Conservation (phyloP, 2,797 vertebrate genomes). For the Lepus townsendii region DNA sequence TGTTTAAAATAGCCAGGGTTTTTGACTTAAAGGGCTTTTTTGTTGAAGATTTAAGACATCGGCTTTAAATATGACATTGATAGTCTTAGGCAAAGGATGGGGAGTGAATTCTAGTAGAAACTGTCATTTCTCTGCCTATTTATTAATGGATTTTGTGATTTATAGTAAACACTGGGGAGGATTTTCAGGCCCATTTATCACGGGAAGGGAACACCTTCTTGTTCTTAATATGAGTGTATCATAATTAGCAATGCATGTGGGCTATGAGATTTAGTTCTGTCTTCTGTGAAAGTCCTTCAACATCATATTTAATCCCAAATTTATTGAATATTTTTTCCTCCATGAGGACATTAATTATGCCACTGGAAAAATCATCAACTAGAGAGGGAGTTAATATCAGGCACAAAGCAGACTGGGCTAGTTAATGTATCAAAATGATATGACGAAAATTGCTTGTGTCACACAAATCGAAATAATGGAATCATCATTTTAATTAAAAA, state of each 20-base stretch:
- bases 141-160: conserved; percentile 88
- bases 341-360: conserved; percentile 79
- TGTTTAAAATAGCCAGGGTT: conserved; percentile 85
- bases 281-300: conserved; percentile 81
- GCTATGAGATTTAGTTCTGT: conserved; percentile 77
- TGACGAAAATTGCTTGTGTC: conserved; percentile 63
- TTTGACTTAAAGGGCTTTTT: conserved; percentile 85
- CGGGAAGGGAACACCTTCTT: conserved; percentile 81
- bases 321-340: conserved; percentile 80
- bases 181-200: conserved; percentile 86
- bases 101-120: conserved; percentile 83
- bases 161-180: conserved; percentile 85
- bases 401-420: conserved; percentile 31
- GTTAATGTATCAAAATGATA: conserved; percentile 72
- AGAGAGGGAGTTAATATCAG: conserved; percentile 75
- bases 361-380: conserved; percentile 78
- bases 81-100: conserved; percentile 85
- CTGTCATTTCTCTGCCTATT: conserved; percentile 84
- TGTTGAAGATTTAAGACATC: conserved; percentile 85
- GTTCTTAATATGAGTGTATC: conserved; percentile 77
- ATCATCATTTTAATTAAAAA: conserved; percentile 72
- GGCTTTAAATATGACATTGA: conserved; percentile 87
- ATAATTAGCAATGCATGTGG: conserved; percentile 82
- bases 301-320: conserved; percentile 83
- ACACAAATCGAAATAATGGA: conserved; percentile 61